phyloP scores from a whole-genome alignment of 2,797 vertebrate genomes.

The Neomorphus geoffroyi region DNA sequence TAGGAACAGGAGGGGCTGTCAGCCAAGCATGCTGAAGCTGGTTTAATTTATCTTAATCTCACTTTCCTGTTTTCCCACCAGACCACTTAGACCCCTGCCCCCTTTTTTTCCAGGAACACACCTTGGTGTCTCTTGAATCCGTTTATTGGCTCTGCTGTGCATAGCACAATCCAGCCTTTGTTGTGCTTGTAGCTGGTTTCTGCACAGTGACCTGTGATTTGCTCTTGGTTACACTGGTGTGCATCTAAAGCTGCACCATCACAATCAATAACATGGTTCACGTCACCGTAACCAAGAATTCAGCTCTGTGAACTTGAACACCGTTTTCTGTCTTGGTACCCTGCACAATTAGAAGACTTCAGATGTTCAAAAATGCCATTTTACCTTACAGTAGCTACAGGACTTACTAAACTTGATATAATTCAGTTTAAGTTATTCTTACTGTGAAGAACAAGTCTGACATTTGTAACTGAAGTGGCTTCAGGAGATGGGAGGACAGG shows the following conservation, averaged over 20 bases:
- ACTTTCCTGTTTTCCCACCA: slow-evolving; percentile 70
- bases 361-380: not conserved
- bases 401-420: not conserved
- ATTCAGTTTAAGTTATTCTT: not conserved
- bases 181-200: slow-evolving; percentile 54
- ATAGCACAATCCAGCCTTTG: slow-evolving; percentile 77
- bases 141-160: slow-evolving; percentile 68
- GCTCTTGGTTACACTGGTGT: not conserved
- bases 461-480: too few species aligned
- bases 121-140: slow-evolving; percentile 78
- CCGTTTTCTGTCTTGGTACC: slow-evolving; percentile 2
- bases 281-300: not conserved
- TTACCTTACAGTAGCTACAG: not conserved
- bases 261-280: not conserved
- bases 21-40: slow-evolving; percentile 36
- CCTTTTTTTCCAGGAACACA: slow-evolving; percentile 71
- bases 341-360: slow-evolving; percentile 36
- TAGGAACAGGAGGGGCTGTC: slow-evolving; percentile 30
- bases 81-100: slow-evolving; percentile 48
- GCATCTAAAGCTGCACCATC: not conserved
- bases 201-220: slow-evolving; percentile 39
- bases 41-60: slow-evolving; percentile 76
- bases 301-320: not conserved
- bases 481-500: not conserved
- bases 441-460: not conserved